Evolutionary conservation across 2,113 vertebrate species (phyloP), one percentile per base, ranked within the genome.

Genomic region (Paralichthys olivaceus): DNA sequence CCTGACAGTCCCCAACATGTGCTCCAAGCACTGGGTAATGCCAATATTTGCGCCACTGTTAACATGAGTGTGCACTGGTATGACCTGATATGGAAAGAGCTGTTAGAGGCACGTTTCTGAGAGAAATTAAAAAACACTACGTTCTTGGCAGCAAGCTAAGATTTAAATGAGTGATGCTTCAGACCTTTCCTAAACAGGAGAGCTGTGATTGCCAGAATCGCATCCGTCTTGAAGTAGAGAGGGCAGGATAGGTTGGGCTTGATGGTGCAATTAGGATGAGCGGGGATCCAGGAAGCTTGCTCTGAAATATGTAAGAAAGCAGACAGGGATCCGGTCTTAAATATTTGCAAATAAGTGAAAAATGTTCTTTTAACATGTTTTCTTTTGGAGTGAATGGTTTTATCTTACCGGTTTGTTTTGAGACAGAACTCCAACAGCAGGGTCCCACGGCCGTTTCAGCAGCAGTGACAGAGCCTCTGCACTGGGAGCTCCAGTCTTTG

Each of bases 131-230:
- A 40, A 26, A 2, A 76, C 20, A 0, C 0, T 0, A 15, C 7
- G 19, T n/a, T 51, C 2, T 22, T 56, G 1, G 25, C 12, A 59
- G 74, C 0, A 14, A 1, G 54, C 5, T 14, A 28, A 32, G 7
- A 45, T 53, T 57, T 34, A 32, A 74, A 14, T 29, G 14, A 22
- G 17, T 5, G 19, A 62, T 25, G 14, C 11, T 59, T 32, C 53
- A 69, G 28, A 97, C 98, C 96, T 99, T 99, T 72, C 98, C 98
- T 66, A 99, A 89, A 85, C 98, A 99, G 80, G 97, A 97, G 19
- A 99, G 96, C 93, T 99, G 98, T 0, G 98, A 98, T 82, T 99
- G 97, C 98, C 98, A 99, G 94, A 99, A 99, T 26, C 97, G 96
- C 88, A 98, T 97, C 71, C 98, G 93, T 0, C 98, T 95, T 1